phyloP scores from a whole-genome alignment of 2,888 invertebrate species.

The Rhagonycha fulva region DNA sequence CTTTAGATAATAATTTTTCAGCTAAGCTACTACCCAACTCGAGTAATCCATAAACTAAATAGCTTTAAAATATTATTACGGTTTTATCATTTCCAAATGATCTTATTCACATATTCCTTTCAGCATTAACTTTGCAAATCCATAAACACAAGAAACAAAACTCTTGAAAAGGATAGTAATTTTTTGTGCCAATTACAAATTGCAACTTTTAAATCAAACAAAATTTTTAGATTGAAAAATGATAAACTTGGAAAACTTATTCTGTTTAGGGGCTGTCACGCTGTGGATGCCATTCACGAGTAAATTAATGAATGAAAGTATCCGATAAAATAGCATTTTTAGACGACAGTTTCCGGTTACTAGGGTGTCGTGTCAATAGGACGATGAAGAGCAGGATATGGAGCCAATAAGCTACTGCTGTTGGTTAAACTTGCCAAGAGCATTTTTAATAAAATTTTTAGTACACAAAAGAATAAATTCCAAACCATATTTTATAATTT shows the following conservation, averaged over 20 bases:
- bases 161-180: not conserved
- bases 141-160: not conserved
- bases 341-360: not conserved
- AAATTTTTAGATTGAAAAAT: not conserved
- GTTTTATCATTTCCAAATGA: not conserved
- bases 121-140: not conserved
- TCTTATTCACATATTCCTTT: not conserved
- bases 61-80: not conserved
- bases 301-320: not conserved
- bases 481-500: not conserved
- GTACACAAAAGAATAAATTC: not conserved
- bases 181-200: not conserved
- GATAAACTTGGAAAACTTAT: not conserved
- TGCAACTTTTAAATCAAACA: not conserved
- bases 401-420: not conserved
- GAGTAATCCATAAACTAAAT: no score
- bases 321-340: not conserved
- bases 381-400: not conserved
- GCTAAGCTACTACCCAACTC: no score
- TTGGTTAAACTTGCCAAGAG: not conserved
- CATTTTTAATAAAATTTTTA: not conserved
- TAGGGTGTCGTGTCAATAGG: not conserved
- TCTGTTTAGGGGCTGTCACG: not conserved
- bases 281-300: not conserved
- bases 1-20: no score